A percentile compares a stretch with the other conserved stretches of the same genome.
phyloP scores from a whole-genome alignment of 2,113 vertebrate genomes.

The Sakesphorus luctuosus region DNA sequence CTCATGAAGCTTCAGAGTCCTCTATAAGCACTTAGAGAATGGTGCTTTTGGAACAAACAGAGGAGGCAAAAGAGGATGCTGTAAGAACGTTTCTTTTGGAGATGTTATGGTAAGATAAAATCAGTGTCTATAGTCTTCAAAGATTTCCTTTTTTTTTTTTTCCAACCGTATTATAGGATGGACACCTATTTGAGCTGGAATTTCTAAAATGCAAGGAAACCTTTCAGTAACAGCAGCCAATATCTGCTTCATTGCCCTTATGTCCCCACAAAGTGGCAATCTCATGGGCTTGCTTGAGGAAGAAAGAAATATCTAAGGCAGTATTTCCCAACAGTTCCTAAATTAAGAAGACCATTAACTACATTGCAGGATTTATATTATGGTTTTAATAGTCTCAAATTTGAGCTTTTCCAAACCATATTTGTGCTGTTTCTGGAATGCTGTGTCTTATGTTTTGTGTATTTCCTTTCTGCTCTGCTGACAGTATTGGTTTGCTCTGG shows the following conservation, averaged over 20 bases:
- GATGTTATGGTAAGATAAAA: background rate
- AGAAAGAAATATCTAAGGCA: background rate
- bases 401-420: background rate
- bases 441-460: background rate
- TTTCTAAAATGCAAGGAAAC: background rate
- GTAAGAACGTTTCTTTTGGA: background rate
- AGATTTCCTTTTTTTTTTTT: background rate
- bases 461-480: conserved; percentile 43
- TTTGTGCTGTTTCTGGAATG: conserved; percentile 20
- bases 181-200: background rate
- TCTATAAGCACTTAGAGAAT: background rate
- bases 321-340: background rate
- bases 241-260: background rate
- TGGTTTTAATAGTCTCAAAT: background rate
- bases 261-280: background rate
- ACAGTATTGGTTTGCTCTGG: conserved; percentile 31
- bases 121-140: background rate
- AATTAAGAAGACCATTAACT: background rate
- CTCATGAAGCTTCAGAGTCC: background rate
- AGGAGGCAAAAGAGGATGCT: background rate
- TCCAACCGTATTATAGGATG: background rate
- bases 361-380: background rate
- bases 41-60: background rate
- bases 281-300: background rate
- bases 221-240: background rate